Base-by-base conservation (phyloP, 2,113 vertebrate species). In the Oncorhynchus gorbuscha region DNA sequence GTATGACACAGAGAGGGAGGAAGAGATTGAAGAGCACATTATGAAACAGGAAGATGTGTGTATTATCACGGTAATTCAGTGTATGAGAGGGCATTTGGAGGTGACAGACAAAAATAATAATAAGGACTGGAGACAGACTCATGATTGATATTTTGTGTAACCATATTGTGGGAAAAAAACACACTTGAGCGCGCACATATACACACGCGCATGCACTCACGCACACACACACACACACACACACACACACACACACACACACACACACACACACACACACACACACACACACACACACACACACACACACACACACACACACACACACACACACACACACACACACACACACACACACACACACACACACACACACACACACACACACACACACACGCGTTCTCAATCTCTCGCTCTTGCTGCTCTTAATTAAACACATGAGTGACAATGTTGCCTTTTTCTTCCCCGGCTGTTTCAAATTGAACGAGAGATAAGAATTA, bases 381-480 rank as follows among this genome's bases (percentile, higher is more conserved):
- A 12, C n/a, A 24, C 59, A 48, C 13, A 18, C 5, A 1, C 64
- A 64, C 48, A 62, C n/a, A 32, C 28, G 5, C 3, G 14, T 48
- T 70, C 45, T 70, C 69, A 28, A 28, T 14, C 2, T 70, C 30
- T 13, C 45, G 62, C 76, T 77, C 58, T 72, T 24, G 58, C 69
- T 69, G 73, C 84, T 90, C 89, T 92, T 92, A 93, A 92, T 93
- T 92, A 92, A 90, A 90, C 83, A 75, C 80, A 75, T 89, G 84
- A 89, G 81, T 90, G 90, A 91, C 89, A 90, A 86, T 79, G 55
- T 85, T 83, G 83, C 85, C 87, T 83, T 82, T 90, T 92, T 91
- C 78, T 84, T 81, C 87, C 67, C 62, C 77, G 83, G 85, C 87
- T 83, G 85, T 90, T 91, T 90, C 79, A 90, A 89, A 89, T 88